Conservation (phyloP, 2,888 invertebrate species). For the Spilarctia lutea region DNA sequence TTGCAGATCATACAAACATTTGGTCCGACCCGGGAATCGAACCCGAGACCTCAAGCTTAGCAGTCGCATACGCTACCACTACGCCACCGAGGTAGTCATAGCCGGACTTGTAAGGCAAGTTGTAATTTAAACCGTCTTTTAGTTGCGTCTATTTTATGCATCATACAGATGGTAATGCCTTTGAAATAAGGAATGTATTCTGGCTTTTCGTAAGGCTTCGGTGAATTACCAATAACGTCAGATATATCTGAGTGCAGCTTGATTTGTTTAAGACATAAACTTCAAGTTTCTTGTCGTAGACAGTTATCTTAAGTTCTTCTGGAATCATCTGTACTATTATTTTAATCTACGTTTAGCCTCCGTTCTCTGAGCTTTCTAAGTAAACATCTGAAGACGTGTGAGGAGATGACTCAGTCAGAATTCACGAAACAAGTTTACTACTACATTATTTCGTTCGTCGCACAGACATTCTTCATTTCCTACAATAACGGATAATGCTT, state of each 20-base stretch:
- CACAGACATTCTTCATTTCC: neutral
- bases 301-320: neutral
- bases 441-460: neutral
- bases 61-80: no score
- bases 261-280: neutral
- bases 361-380: neutral
- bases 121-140: no score
- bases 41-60: no score
- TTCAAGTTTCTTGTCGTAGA: neutral
- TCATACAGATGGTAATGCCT: neutral
- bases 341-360: neutral
- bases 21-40: no score
- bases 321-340: neutral
- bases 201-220: neutral
- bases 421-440: neutral
- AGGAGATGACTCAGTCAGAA: neutral
- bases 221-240: neutral
- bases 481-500: neutral
- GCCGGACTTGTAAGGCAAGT: neutral
- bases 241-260: no score
- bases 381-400: neutral
- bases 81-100: no score
- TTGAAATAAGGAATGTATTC: neutral
- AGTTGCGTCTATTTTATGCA: neutral
- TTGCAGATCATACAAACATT: no score